Base-by-base conservation (phyloP, 2,888 invertebrate species). In the Eupithecia exiguata region DNA sequence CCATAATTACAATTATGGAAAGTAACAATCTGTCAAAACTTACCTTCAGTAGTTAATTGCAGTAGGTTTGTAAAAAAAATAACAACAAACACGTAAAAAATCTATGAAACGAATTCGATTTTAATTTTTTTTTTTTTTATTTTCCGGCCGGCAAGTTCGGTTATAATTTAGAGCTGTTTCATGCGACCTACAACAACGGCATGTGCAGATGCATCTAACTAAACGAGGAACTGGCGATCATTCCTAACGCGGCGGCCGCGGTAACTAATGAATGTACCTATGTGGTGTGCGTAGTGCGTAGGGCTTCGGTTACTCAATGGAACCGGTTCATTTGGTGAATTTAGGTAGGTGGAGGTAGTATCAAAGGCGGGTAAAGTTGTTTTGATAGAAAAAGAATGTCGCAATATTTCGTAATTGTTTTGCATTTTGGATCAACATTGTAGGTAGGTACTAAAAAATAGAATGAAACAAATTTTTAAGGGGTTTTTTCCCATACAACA, bases 231-330 rank as follows among this genome's bases (percentile, higher is more conserved):
- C 66, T 40, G 40, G 25, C 25, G 66, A 40, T 14, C 25, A 43
- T 66, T 66, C 66, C 25, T 21, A 40, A 40, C 66, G 18, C n/a
- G 38, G n/a, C 30, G 1, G 6, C 12, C 35, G 35, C 36, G 18
- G 36, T n/a, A 21, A 43, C 66, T 66, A 66, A 66, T 40, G 12
- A 58, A 62, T 35, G 62, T 62, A n/a, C n/a, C n/a, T n/a, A n/a
- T n/a, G n/a, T n/a, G n/a, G n/a, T n/a, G n/a, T n/a, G n/a, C n/a
- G 66, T 16, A 5, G 66, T 65, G 65, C 36, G 72, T 68, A 72
- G 72, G 68, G 72, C 72, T 72, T 72, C 68, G 35, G 43, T 72
- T 68, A 68, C 61, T 62, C 72, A 72, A 72, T 53, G n/a, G 61
- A 16, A 72, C 68, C 69, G 53, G 72, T 72, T 72, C 49, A 18